phyloP scores from a whole-genome alignment of 1,140 invertebrate species.

The Halesus radiatus region DNA sequence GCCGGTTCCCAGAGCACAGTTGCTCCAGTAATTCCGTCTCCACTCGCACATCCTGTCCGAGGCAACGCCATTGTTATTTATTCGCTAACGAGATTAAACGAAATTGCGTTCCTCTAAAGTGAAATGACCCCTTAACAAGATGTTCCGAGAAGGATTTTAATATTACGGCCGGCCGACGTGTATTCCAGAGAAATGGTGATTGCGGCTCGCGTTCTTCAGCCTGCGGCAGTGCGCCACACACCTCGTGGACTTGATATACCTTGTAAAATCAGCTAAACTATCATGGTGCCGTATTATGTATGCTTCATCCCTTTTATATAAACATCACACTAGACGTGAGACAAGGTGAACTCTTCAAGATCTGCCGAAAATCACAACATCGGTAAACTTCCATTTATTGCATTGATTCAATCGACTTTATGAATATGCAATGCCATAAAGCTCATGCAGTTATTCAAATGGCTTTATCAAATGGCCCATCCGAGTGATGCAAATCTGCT shows the following conservation, averaged over 20 bases:
- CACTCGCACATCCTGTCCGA: conserved; percentile 53
- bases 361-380: too few species aligned
- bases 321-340: too few species aligned
- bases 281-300: too few species aligned
- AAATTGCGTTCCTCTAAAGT: conserved; percentile 57
- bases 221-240: background rate
- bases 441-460: background rate
- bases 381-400: background rate
- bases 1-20: conserved; percentile 23
- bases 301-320: too few species aligned
- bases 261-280: too few species aligned
- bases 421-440: background rate
- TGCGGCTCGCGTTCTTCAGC: background rate
- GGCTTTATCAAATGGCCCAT: conserved; percentile 20
- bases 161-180: conserved; percentile 20
- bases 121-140: conserved; percentile 58
- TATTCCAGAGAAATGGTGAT: conserved; percentile 2
- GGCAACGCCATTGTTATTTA: conserved; percentile 48
- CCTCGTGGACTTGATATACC: background rate
- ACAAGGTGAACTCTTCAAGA: too few species aligned
- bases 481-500: conserved; percentile 2
- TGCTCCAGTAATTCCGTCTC: conserved; percentile 30
- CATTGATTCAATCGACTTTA: background rate
- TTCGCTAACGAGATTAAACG: conserved; percentile 57
- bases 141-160: conserved; percentile 57